phyloP scores from a whole-genome alignment of 2,113 vertebrate species.

The Periophthalmodon schlosseri region DNA sequence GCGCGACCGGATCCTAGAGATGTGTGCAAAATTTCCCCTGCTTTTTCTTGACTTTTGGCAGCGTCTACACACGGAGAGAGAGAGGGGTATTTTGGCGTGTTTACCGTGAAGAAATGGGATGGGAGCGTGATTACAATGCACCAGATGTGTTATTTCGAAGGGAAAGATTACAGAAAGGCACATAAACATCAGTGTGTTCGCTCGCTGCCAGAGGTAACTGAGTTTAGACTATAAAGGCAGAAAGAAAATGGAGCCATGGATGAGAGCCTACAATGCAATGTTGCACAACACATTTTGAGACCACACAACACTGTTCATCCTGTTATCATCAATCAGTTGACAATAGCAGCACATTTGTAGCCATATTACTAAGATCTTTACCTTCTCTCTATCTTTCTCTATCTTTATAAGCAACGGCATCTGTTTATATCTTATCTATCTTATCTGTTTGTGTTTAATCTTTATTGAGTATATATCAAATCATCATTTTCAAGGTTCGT shows the following conservation, averaged over 20 bases:
- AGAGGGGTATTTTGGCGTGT: constrained; percentile 38
- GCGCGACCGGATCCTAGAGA: constrained; percentile 66
- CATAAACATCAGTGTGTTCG: constrained; percentile 19
- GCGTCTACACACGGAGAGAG: constrained; percentile 25
- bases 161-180: constrained; percentile 35
- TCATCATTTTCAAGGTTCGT: background rate
- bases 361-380: background rate
- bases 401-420: background rate
- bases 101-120: constrained; percentile 54
- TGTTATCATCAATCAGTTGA: background rate
- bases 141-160: constrained; percentile 54
- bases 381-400: no score
- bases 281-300: background rate
- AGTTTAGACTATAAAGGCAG: constrained; percentile 9
- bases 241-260: background rate
- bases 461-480: background rate
- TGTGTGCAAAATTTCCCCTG: constrained; percentile 67
- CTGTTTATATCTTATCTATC: no score
- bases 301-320: background rate
- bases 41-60: constrained; percentile 54
- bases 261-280: background rate
- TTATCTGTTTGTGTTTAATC: no score
- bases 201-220: constrained; percentile 30
- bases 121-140: constrained; percentile 63
- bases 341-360: background rate